Base-by-base conservation (phyloP, 1,140 invertebrate species). In the silkworm (Bombyx mori) region DNA sequence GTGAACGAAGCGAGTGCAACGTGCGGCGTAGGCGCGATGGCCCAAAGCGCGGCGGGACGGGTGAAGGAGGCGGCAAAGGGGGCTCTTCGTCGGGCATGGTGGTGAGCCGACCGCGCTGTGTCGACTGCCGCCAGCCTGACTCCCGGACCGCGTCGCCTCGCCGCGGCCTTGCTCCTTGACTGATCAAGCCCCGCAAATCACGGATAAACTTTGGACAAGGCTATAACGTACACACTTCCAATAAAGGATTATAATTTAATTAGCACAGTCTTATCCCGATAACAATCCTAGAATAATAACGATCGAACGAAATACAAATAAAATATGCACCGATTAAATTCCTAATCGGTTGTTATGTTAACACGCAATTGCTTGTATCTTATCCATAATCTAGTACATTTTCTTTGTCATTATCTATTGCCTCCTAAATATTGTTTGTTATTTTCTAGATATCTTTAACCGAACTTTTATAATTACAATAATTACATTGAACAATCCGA, bases 11-110 rank as follows among this genome's bases (percentile, higher is more conserved):
- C 73, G 81, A 69, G 62, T 77, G 75, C 58, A 86, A 71, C 60
- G 81, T 80, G 61, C 81, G 78, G 54, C 76, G 79, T 61, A 83
- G 77, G 62, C 79, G 79, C 64, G 80, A 83, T 58, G 71, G 70
- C 57, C 59, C 54, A 58, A 60, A 48, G 63, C 61, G 51, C 45
- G 68, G 51, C 51, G 51, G 66, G 54, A 58, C 57, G 48, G 63
- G 60, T 46, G 66, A 64, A 57, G 70, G 63, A 48, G 66, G 66
- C 57, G 65, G 65, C 58, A 62, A 61, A 54, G 71, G 69, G 67
- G 72, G 69, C 65, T 73, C 73, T 58, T 66, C 71, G 70, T 75
- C 71, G 55, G 63, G 66, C 79, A 78, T 79, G 75, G 62, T 76
- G 69, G 66, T 68, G 69, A 59, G 58, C 51, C 71, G 76, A 73